A percentile compares a stretch with the other conserved stretches of the same genome.
Evolutionary conservation across 2,113 vertebrate genomes (phyloP).

Genomic region (Platycercus adscitus): DNA sequence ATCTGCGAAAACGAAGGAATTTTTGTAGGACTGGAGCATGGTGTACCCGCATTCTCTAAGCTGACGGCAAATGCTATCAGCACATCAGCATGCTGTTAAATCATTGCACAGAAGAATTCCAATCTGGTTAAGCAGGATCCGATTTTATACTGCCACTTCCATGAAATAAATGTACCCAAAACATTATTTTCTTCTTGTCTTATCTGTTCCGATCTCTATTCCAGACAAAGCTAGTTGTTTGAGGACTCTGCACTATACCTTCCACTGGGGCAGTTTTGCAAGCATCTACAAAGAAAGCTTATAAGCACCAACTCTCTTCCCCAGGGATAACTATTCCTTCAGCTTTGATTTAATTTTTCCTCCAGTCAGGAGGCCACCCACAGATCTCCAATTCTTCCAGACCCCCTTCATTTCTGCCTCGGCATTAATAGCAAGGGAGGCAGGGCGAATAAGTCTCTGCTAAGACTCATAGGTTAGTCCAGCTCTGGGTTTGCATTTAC

Average conservation of each 20-base stretch:
- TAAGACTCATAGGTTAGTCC: not conserved
- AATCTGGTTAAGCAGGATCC: constrained; percentile 1
- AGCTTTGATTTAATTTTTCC: constrained; percentile 51
- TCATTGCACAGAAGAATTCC: constrained; percentile 38
- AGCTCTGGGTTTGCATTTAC: not conserved
- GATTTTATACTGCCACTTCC: constrained; percentile 14
- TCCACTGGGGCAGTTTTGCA: not conserved
- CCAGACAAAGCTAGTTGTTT: not conserved
- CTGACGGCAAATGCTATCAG: not conserved
- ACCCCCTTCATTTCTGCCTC: not conserved
- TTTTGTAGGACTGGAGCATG: not conserved
- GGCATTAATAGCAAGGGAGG: not conserved
- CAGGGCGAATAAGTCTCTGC: not conserved
- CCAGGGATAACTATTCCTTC: constrained; percentile 12
- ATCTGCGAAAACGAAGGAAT: constrained; percentile 2
- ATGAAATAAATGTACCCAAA: not conserved
- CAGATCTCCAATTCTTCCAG: constrained; percentile 5
- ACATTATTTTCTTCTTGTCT: not conserved
- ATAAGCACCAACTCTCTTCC: constrained; percentile 6
- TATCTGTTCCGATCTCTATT: not conserved
- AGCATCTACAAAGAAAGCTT: not conserved
- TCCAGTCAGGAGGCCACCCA: constrained; percentile 30
- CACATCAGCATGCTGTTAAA: constrained; percentile 21
- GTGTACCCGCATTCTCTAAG: not conserved
- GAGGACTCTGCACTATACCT: not conserved